Evolutionary conservation across 2,888 invertebrate genomes (phyloP).

Genomic region (Phragmatobia fuliginosa): DNA sequence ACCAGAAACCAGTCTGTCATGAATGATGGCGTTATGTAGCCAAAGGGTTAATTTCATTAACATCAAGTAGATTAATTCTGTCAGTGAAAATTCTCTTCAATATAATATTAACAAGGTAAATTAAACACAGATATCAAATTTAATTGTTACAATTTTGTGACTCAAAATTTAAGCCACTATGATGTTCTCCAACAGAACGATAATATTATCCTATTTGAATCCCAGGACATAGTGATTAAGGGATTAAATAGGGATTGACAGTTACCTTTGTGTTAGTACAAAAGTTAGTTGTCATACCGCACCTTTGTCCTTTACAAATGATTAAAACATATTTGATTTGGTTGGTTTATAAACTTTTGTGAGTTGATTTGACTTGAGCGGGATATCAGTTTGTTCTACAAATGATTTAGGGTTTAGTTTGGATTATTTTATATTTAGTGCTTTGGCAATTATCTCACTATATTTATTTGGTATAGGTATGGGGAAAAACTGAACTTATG

Average conservation of each 20-base stretch:
- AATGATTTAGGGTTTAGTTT: neutral
- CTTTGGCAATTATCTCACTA: neutral
- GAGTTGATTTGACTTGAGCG: neutral
- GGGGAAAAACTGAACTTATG: too few species aligned
- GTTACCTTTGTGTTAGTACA: neutral
- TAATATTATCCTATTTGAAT: neutral
- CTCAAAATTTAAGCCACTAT: neutral
- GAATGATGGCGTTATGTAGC: too few species aligned
- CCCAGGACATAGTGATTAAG: conserved; percentile 7
- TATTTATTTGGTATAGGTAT: neutral
- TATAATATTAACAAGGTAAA: neutral
- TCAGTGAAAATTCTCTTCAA: neutral
- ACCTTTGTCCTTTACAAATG: conserved; percentile 2
- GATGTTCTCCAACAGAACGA: conserved; percentile 1
- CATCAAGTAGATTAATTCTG: neutral
- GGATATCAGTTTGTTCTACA: neutral
- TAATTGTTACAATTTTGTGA: neutral
- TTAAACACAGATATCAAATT: neutral
- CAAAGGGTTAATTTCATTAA: neutral
- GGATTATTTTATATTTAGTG: neutral
- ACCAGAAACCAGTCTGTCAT: too few species aligned
- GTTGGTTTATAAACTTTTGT: neutral
- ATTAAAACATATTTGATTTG: neutral
- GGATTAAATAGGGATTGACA: conserved; percentile 7
- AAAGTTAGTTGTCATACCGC: neutral